These are phyloP conservation scores for Ophonus ardosiacus DNA, from an alignment of 2,888 invertebrate genomes.

Conservation along the genomic window DNA sequence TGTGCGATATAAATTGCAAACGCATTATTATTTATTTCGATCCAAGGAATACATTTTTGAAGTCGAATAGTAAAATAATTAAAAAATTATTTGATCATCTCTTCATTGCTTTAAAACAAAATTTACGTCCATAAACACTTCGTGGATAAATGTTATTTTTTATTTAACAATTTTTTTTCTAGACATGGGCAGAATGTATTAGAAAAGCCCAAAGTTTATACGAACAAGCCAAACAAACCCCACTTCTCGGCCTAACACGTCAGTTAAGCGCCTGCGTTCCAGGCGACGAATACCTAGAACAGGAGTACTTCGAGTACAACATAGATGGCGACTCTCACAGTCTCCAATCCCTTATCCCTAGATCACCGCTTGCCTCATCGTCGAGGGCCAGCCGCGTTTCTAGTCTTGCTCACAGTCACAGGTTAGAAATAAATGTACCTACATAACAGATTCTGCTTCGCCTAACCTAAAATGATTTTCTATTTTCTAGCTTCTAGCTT, in stretches of 20 bases:
- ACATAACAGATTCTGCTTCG: constrained; percentile 11
- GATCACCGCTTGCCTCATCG: constrained; percentile 75
- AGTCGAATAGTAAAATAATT: no score
- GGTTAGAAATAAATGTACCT: constrained; percentile 72
- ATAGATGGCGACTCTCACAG: constrained; percentile 74
- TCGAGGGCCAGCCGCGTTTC: constrained; percentile 83
- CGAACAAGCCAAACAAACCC: constrained; percentile 78
- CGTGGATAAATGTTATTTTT: no score
- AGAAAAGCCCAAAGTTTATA: constrained; percentile 87
- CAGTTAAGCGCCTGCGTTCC: constrained; percentile 69
- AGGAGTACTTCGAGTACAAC: constrained; percentile 73
- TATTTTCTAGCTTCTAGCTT: constrained; percentile 46
- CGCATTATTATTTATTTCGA: no score
- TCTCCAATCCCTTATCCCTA: constrained; percentile 72
- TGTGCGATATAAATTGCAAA: no score
- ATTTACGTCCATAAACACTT: no score
- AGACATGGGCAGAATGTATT: constrained; percentile 86
- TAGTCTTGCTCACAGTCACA: constrained; percentile 86
- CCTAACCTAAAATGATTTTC: constrained; percentile 22
- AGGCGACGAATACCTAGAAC: constrained; percentile 55
- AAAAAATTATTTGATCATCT: no score
- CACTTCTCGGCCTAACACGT: constrained; percentile 66
- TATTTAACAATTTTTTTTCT: constrained; percentile 62
- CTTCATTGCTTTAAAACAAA: no score
- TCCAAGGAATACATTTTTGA: no score